phyloP scores from a whole-genome alignment of 2,797 vertebrate genomes.

The Natrix natrix region DNA sequence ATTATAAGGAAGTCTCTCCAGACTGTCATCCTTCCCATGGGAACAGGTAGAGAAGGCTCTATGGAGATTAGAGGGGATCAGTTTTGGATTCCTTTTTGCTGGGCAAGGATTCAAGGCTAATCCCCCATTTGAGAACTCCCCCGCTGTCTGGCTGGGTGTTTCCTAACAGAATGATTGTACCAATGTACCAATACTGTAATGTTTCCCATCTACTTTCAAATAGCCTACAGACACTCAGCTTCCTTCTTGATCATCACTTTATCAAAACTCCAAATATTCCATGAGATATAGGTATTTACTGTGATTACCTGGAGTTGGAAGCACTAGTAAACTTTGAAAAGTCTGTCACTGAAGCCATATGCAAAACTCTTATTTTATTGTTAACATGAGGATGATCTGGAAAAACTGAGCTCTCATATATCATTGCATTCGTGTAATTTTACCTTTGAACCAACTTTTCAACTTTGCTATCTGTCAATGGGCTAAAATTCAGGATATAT shows the following conservation, averaged over 20 bases:
- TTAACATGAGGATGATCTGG: neutral
- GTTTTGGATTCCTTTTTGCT: neutral
- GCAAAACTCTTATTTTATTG: neutral
- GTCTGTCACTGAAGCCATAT: neutral
- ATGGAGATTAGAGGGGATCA: neutral
- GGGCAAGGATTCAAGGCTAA: neutral
- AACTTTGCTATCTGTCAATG: neutral
- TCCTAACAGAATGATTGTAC: neutral
- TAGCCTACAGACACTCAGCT: neutral
- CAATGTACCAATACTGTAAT: neutral
- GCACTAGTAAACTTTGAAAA: neutral
- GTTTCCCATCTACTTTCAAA: neutral
- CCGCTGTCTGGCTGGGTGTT: neutral
- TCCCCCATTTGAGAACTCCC: neutral
- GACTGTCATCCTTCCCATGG: neutral
- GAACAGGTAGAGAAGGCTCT: neutral
- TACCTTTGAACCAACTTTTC: neutral
- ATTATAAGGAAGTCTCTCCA: neutral
- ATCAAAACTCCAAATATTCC: neutral
- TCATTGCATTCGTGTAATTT: neutral
- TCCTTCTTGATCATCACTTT: neutral
- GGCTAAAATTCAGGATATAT: neutral
- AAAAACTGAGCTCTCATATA: neutral
- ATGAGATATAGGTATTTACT: neutral
- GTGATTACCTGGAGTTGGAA: neutral